Percentiles rank a stretch among this genome's conserved stretches.
phyloP scores from a whole-genome alignment of 30 jellyfish, hydroid and myxozoan genomes.

The Pseudorhiza aurosa region DNA sequence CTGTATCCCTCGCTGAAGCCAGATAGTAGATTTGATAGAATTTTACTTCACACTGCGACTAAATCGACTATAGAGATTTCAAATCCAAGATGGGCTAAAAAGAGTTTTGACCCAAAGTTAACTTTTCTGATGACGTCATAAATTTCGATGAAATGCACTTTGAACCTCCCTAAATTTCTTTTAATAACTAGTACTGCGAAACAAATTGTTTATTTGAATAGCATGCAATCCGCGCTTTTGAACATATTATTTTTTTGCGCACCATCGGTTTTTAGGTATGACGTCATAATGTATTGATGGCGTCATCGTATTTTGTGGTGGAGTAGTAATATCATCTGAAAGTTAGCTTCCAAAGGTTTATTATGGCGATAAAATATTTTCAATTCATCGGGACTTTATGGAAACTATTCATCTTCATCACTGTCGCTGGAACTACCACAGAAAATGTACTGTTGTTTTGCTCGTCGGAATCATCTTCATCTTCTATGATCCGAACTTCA shows the following conservation, averaged over 20 bases:
- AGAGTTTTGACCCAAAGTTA: constrained; percentile 34
- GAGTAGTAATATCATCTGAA: not conserved
- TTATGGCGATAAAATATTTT: not conserved
- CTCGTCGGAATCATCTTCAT: not conserved
- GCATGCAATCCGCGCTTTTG: constrained; percentile 36
- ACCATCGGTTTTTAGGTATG: not conserved
- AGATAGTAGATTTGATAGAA: too few species aligned
- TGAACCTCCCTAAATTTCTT: not conserved
- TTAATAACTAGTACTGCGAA: constrained; percentile 27
- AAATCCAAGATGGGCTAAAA: not conserved
- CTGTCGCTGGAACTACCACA: not conserved
- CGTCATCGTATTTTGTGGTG: not conserved
- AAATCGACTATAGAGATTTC: not conserved
- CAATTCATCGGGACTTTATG: not conserved
- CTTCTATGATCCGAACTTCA: not conserved
- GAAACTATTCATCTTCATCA: constrained; percentile 28
- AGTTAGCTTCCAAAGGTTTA: too few species aligned
- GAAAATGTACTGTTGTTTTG: not conserved
- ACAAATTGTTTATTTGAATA: constrained; percentile 31
- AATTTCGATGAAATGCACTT: too few species aligned
- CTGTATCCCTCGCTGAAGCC: too few species aligned
- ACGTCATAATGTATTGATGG: constrained; percentile 15
- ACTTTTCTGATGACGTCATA: not conserved
- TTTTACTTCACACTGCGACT: constrained; percentile 1
- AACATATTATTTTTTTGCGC: not conserved